Evolutionary conservation across 2,888 invertebrate genomes (phyloP).

Genomic region (Spatulosminthurus flaviceps): DNA sequence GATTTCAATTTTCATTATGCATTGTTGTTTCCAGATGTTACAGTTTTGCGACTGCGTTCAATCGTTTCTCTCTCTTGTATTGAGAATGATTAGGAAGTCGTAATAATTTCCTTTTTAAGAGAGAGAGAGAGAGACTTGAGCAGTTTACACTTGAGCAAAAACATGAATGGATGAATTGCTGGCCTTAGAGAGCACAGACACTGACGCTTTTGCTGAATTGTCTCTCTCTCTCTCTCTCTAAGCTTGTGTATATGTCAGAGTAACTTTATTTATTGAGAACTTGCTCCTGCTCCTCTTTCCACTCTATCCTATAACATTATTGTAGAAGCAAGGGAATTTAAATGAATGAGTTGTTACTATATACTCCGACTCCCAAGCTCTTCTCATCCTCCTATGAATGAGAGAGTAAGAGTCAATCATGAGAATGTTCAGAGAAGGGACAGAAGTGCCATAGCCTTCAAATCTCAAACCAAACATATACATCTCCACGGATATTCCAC

Average conservation of each 20-base stretch:
- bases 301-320: background rate
- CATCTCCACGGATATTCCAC: background rate
- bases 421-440: background rate
- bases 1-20: constrained; percentile 53
- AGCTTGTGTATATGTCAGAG: constrained; percentile 7
- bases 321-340: background rate
- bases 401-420: background rate
- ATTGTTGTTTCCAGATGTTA: constrained; percentile 48
- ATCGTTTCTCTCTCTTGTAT: constrained; percentile 44
- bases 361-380: too few relatives aligned
- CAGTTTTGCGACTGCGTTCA: constrained; percentile 46
- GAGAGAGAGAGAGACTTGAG: constrained; percentile 54
- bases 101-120: constrained; percentile 64
- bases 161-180: constrained; percentile 45
- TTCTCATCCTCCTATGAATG: constrained; percentile 24
- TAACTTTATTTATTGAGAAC: constrained; percentile 23
- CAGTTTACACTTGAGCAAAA: constrained; percentile 49
- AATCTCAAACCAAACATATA: too few relatives aligned
- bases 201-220: constrained; percentile 31
- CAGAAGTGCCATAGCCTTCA: background rate
- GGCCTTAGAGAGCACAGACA: constrained; percentile 2
- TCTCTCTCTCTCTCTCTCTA: constrained; percentile 27
- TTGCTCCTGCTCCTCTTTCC: background rate
- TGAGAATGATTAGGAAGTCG: constrained; percentile 64
- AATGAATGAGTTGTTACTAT: constrained; percentile 36